These are phyloP conservation scores for Sigmodon hispidus DNA, from an alignment of 2,113 vertebrate genomes.

Conservation along the genomic window DNA sequence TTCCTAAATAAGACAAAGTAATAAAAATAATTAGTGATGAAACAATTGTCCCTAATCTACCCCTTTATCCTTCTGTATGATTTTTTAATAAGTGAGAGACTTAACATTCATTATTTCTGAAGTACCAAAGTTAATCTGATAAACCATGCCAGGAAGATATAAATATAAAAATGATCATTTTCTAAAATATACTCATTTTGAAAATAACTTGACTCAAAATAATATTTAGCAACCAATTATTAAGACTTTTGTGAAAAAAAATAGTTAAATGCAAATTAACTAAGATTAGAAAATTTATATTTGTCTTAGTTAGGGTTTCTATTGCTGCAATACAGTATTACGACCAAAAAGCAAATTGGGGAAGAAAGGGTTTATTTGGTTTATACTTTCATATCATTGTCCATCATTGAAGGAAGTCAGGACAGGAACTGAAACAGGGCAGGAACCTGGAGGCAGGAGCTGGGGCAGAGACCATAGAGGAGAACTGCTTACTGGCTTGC, in stretches of 20 bases:
- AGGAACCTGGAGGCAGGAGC: neutral
- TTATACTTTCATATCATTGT: neutral
- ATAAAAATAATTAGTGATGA: neutral
- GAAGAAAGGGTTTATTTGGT: neutral
- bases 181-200: neutral
- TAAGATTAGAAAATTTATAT: neutral
- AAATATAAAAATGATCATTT: conserved; percentile 17
- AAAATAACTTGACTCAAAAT: neutral
- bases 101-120: neutral
- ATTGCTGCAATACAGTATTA: neutral
- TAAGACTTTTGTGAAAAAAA: neutral
- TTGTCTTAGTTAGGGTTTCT: neutral
- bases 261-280: neutral
- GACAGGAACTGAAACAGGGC: neutral
- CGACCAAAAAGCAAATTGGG: neutral
- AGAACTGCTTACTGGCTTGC: neutral
- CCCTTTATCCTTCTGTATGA: neutral
- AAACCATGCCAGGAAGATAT: neutral
- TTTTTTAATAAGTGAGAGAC: neutral
- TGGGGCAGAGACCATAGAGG: neutral
- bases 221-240: neutral
- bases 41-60: neutral
- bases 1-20: neutral
- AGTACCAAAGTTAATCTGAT: conserved; percentile 1
- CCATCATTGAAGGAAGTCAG: neutral